Base-by-base conservation (phyloP, 1,140 invertebrate genomes). In the Anthonomus grandis region DNA sequence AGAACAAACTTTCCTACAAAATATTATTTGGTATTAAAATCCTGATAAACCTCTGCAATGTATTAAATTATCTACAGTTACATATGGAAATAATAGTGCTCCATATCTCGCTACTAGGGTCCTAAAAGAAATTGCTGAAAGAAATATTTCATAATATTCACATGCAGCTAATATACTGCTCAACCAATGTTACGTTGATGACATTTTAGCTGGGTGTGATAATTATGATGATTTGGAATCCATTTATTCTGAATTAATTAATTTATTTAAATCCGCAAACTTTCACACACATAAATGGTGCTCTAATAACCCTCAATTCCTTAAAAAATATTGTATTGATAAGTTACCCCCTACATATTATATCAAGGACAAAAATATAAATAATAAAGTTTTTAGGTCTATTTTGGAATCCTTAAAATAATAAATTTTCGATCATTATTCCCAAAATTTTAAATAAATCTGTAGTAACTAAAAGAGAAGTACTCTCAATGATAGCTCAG, bases 351-450 rank as follows among this genome's bases (percentile, higher is more conserved):
- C n/a, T n/a, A n/a, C 10, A 19, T 17, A 66, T 36, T 13, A n/a
- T 13, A 49, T 47, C 3, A 24, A 12, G 27, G 25, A 27, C 6
- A 42, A 5, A 6, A 17, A 53, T 12, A 12, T 19, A 4, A 10
- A 21, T 8, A 53, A 10, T 42, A 53, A 53, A 31, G 51, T 48
- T 9, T 21, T 53, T n/a, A 44, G 39, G 51, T 1, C 17, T 53
- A 18, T 49, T n/a, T 13, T 53, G 51, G 51, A 48, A 45, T 19
- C 23, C 50, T n/a, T 13, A 15, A 3, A 13, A 22, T 19, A 24
- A 53, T 24, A 24, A 53, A 9, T 47, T 53, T 22, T 12, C 18
- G 45, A 67, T 65, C n/a, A n/a, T n/a, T 39, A 66, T 66, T 62
- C 55, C 64, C 10, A 37, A 22, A 49, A 36, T 8, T 48, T 44